Evolutionary conservation across 2,113 vertebrate genomes (phyloP).

Genomic region (Drymodes brunneopygia): DNA sequence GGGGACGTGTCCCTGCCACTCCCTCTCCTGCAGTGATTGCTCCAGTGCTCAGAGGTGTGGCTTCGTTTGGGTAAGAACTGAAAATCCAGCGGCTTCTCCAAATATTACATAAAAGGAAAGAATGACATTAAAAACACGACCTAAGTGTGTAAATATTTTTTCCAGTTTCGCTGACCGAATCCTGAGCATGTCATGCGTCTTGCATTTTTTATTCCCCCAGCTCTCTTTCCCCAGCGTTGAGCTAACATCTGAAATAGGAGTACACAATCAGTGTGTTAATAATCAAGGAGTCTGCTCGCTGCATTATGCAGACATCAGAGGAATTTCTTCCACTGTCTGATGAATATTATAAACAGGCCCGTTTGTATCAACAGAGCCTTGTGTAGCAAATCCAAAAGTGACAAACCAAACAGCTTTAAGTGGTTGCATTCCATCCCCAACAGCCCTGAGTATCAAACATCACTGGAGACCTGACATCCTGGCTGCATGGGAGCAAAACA

Average conservation of each 20-base stretch:
- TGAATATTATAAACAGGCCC: neutral
- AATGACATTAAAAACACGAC: constrained; percentile 7
- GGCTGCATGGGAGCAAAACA: neutral
- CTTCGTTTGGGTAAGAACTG: neutral
- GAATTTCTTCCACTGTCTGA: constrained; percentile 41
- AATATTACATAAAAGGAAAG: constrained; percentile 61
- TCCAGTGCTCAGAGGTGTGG: constrained; percentile 37
- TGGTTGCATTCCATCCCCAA: constrained; percentile 16
- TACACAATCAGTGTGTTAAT: neutral
- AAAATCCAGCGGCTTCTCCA: constrained; percentile 35
- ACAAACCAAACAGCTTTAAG: constrained; percentile 38
- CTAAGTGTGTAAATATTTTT: constrained; percentile 48
- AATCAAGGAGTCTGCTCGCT: constrained; percentile 12
- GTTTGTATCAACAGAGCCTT: neutral
- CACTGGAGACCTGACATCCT: neutral
- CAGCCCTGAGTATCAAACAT: neutral
- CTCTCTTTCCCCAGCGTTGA: neutral
- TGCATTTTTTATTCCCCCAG: constrained; percentile 17
- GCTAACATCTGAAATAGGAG: constrained; percentile 35
- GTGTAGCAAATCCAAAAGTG: constrained; percentile 36
- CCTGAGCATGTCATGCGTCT: constrained; percentile 16
- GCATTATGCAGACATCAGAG: constrained; percentile 29
- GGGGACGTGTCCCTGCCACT: neutral
- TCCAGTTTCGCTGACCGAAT: constrained; percentile 54
- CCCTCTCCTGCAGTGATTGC: neutral